phyloP scores from a whole-genome alignment of 2,888 invertebrate genomes.

The Lepetodrilus schrolli region DNA sequence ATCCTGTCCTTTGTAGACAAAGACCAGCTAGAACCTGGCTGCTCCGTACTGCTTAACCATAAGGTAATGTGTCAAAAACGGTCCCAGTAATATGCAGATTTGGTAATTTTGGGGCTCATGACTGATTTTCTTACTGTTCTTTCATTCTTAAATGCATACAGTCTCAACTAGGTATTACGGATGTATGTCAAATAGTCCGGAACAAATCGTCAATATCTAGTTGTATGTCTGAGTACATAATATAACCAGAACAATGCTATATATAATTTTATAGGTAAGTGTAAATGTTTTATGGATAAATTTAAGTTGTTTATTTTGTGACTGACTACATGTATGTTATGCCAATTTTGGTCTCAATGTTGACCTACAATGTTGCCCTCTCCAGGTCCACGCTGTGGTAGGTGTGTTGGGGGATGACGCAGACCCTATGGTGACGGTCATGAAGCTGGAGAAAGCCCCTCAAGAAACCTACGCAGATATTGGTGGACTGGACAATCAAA shows the following conservation, averaged over 20 bases:
- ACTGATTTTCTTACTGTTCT: no score
- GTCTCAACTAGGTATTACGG: no score
- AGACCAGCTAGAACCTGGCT: conserved; percentile 98
- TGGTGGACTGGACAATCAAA: conserved; percentile 96
- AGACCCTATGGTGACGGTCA: conserved; percentile 99
- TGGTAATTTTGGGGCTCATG: not conserved
- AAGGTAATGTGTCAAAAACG: conserved; percentile 79
- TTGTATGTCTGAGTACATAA: no score
- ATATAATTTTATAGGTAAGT: no score
- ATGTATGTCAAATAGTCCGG: no score
- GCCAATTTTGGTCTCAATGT: no score
- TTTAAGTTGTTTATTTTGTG: no score
- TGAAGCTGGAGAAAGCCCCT: conserved; percentile 99
- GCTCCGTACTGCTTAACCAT: conserved; percentile 97
- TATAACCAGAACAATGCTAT: no score
- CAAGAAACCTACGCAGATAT: conserved; percentile 99
- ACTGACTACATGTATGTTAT: no score
- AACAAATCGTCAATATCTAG: no score
- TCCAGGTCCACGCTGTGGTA: conserved; percentile 97
- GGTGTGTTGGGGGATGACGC: conserved; percentile 99
- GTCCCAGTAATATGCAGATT: not conserved
- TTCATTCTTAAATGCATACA: not conserved
- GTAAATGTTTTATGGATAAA: no score
- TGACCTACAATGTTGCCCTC: no score
- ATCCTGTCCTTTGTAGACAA: conserved; percentile 99